Base-by-base conservation (phyloP, 1,140 invertebrate genomes). In the Plutomurus gul region DNA sequence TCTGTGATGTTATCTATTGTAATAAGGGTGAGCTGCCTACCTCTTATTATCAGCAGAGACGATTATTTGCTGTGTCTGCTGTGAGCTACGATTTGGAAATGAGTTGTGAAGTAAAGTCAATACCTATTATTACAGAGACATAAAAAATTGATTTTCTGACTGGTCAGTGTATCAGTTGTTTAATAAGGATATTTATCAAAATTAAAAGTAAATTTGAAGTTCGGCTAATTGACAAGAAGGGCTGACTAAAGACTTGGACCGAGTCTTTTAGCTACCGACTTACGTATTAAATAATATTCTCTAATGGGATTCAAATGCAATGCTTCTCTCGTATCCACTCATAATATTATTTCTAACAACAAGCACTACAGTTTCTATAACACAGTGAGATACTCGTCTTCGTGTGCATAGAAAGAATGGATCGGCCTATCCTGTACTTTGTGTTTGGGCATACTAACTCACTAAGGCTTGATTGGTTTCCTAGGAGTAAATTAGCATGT, bases 391-490 rank as follows among this genome's bases (percentile, higher is more conserved):
- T n/a, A n/a, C n/a, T n/a, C n/a, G n/a, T n/a, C n/a, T n/a, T n/a
- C n/a, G n/a, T n/a, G n/a, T n/a, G n/a, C n/a, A n/a, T n/a, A n/a
- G n/a, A n/a, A n/a, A n/a, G n/a, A n/a, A n/a, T n/a, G n/a, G n/a
- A n/a, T n/a, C n/a, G n/a, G n/a, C n/a, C n/a, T n/a, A n/a, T n/a
- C n/a, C n/a, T n/a, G n/a, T n/a, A n/a, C n/a, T n/a, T n/a, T n/a
- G n/a, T n/a, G n/a, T n/a, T n/a, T n/a, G n/a, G n/a, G n/a, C n/a
- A n/a, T n/a, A n/a, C n/a, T n/a, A n/a, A n/a, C n/a, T n/a, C n/a
- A n/a, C n/a, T n/a, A n/a, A n/a, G n/a, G n/a, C 10, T 65, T 65
- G 56, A 65, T 65, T 65, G 30, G 56, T n/a, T 65, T 65, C 56
- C n/a, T n/a, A 16, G 25, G 30, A 20, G 56, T 36, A 65, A 65